Percentiles rank a stretch among this genome's conserved stretches.
Evolutionary conservation across 2,797 vertebrate genomes (phyloP).

Genomic region (Phataginus tetradactyla): DNA sequence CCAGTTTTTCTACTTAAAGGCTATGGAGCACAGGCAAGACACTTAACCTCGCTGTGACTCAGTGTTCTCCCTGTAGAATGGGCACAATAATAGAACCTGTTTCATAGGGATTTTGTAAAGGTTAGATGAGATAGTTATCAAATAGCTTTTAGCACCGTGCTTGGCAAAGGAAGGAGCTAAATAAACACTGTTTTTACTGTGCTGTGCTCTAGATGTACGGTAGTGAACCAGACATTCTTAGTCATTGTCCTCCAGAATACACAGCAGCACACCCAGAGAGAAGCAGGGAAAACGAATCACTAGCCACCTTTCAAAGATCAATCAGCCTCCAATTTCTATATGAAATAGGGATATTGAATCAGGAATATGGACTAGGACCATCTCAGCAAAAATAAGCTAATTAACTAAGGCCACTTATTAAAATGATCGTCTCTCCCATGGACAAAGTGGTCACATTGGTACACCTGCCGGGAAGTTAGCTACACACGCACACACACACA

Average conservation of each 20-base stretch:
- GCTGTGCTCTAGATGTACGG: background rate
- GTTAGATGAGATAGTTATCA: background rate
- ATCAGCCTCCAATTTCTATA: background rate
- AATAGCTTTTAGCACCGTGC: background rate
- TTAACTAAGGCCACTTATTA: constrained; percentile 42
- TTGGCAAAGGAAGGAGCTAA: background rate
- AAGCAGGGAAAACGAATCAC: background rate
- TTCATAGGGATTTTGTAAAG: background rate
- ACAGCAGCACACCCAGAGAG: background rate
- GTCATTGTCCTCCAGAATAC: background rate
- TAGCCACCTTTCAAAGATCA: background rate
- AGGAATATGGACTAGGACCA: background rate
- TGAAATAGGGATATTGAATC: background rate
- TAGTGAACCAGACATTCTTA: background rate
- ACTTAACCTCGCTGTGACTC: background rate
- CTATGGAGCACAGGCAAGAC: background rate
- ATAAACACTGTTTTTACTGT: background rate
- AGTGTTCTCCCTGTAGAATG: background rate
- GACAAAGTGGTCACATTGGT: background rate
- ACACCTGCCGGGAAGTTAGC: background rate
- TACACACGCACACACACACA: background rate
- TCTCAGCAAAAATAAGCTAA: constrained; percentile 41
- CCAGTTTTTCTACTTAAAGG: background rate
- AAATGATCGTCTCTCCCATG: constrained; percentile 8
- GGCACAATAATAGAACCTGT: background rate